Base-by-base conservation (phyloP, 2,113 vertebrate genomes). In the Trachemys scripta region DNA sequence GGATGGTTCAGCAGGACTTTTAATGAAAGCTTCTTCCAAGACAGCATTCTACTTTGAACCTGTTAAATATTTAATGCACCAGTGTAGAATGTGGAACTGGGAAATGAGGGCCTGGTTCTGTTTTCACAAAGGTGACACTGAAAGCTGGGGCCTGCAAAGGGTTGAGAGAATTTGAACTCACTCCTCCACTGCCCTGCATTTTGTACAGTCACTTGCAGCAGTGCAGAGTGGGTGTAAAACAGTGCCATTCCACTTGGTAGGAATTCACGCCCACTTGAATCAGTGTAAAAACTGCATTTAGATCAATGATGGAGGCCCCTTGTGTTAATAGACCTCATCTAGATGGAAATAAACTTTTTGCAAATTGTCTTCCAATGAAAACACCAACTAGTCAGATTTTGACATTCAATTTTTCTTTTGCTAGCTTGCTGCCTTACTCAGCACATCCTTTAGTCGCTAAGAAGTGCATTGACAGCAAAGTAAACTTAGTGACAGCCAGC, bases 401-500 rank as follows among this genome's bases (percentile, higher is more conserved):
- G 79, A 94, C 87, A 22, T 85, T 10, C 91, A 90, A 75, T 93
- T 87, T 20, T 65, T 95, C 51, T 82, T 42, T 95, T 11, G 14
- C 96, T 95, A 99, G 99, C 97, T 97, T 99, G 98, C 97, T 99
- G 94, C 99, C 99, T 6, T 99, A 99, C 87, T 88, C 96, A 2
- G 98, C 98, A 54, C 99, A 99, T 97, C 99, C 99, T 56, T 93
- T 99, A 75, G 98, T 99, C 93, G 99, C 99, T 86, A 99, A 99
- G 95, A 98, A 99, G 50, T 99, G 99, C 97, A 99, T 99, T 94
- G 97, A 97, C 27, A 98, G 88, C 96, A 99, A 99, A 96, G 99
- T 99, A 38, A 99, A 99, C 98, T 97, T 99, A 98, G 95, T 99
- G 97, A 99, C 99, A 1, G 99, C 99, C 62, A 99, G 99, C 97